Evolutionary conservation across 2,888 invertebrate species (phyloP), one percentile per base, ranked within the genome.

Genomic region (Lydus trimaculatus): DNA sequence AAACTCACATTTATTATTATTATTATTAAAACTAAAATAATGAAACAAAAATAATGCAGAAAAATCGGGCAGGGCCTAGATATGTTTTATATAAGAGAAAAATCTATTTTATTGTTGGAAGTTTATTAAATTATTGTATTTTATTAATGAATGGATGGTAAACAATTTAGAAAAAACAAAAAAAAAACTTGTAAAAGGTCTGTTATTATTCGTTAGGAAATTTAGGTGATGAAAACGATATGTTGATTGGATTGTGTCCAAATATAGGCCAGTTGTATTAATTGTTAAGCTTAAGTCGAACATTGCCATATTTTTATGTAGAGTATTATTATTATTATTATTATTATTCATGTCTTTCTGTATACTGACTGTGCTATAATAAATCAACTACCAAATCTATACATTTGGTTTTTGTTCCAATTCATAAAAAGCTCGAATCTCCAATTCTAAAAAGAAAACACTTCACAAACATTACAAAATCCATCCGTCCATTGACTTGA

Each of bases 1-100:
- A 63, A 58, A 62, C 58, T 56, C 31, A 56, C 13, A 25, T 52
- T 65, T 52, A 61, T 62, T 68, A 39, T 59, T 67, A n/a, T 60
- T 31, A 58, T 58, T 63, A 63, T 59, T 66, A 43, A 52, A 48
- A 48, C 61, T 70, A 66, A n/a, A 17, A 60, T 43, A 48, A 48
- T 48, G 48, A 43, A 17, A 20, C 58, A 67, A 66, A 64, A 64
- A 60, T 66, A 48, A 63, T 66, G 73, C 67, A 43, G 17, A 4
- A 43, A 43, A 43, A 43, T 7, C 17, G n/a, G 77, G 77, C 77
- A 73, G 77, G 76, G 74, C 77, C 77, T 77, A 75, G 69, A 63
- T 60, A 71, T 72, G 71, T 73, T 73, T 70, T 72, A 70, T 73
- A 74, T 71, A 72, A 48, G 48, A 48, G 48, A 48, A 20, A 66